Conservation (phyloP, 2,797 vertebrate genomes). For the Coracias cyanogaster region DNA sequence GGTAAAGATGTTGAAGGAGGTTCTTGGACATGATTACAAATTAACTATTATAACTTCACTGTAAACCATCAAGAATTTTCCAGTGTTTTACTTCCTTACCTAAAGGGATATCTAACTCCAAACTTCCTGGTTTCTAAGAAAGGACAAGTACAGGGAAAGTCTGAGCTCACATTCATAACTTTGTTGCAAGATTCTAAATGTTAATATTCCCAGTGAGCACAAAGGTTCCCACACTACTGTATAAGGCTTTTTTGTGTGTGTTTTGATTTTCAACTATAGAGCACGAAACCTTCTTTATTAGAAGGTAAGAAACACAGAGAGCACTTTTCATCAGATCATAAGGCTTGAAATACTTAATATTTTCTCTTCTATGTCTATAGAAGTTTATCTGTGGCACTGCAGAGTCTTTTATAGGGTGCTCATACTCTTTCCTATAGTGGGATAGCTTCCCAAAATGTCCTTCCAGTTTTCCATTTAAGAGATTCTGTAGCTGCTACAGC, state of each 20-base stretch:
- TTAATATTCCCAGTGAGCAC: neutral
- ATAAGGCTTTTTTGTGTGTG: neutral
- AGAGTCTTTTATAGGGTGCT: neutral
- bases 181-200: neutral
- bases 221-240: neutral
- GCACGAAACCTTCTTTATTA: neutral
- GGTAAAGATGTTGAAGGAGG: neutral
- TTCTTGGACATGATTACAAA: neutral
- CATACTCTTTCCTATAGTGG: neutral
- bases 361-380: neutral
- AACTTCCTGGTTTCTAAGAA: neutral
- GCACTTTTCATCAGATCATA: neutral
- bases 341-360: neutral
- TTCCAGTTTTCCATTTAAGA: slow-evolving; percentile 16
- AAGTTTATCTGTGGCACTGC: neutral
- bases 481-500: neutral
- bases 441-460: slow-evolving; percentile 6
- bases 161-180: neutral
- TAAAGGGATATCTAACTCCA: neutral
- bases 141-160: neutral
- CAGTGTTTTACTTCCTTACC: neutral
- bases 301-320: neutral
- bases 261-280: neutral
- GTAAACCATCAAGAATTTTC: neutral
- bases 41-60: neutral